These are phyloP conservation scores for Nymphalis c-album DNA, from an alignment of 2,888 invertebrate species.

Conservation along the genomic window DNA sequence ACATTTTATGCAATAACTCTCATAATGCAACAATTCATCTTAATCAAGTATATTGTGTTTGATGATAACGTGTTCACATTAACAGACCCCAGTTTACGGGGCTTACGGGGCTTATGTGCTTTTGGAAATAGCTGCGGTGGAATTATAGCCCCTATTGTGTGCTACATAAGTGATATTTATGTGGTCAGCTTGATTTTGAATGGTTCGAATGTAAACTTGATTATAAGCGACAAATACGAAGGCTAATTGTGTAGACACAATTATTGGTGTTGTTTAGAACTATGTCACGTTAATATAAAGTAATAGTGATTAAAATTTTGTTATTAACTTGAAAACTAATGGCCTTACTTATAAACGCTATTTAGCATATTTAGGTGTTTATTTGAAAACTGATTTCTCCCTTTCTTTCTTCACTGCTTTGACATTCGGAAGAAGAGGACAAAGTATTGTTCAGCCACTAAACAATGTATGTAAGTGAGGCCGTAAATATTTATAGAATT, in stretches of 20 bases:
- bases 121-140: conserved; percentile 34
- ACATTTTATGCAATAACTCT: not conserved
- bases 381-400: no score
- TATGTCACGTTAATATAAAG: not conserved
- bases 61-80: conserved; percentile 8
- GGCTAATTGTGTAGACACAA: not conserved
- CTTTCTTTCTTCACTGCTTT: no score
- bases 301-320: not conserved
- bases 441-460: no score
- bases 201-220: conserved; percentile 3
- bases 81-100: conserved; percentile 12
- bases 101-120: conserved; percentile 8
- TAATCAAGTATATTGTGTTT: conserved; percentile 6
- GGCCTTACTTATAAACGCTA: no score
- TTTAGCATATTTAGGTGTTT: no score
- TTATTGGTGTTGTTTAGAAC: not conserved
- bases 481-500: no score
- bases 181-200: conserved; percentile 1
- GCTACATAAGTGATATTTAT: conserved; percentile 58
- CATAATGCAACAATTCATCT: conserved; percentile 2
- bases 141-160: conserved; percentile 57
- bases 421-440: no score
- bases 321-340: no score
- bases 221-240: conserved; percentile 2
- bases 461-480: no score